Percentiles rank a stretch among this genome's conserved stretches.
Evolutionary conservation across 2,113 vertebrate genomes (phyloP).

Genomic region (Mesembrinibis cayennensis): DNA sequence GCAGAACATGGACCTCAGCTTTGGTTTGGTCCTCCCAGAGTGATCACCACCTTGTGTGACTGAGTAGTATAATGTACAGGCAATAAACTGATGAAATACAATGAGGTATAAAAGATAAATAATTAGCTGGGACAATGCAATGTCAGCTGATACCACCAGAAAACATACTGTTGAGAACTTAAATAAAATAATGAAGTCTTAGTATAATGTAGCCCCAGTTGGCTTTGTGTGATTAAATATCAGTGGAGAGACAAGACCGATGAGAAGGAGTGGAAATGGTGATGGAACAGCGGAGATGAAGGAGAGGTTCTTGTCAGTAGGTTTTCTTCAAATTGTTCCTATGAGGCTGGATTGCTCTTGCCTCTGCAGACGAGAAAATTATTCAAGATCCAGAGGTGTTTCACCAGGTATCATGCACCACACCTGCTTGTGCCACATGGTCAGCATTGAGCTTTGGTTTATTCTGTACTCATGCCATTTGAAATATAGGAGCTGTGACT

Average conservation of each 20-base stretch:
- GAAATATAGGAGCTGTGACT: neutral
- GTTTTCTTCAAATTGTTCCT: neutral
- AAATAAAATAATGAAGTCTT: neutral
- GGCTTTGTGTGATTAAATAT: neutral
- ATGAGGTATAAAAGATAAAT: neutral
- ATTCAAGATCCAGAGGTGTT: neutral
- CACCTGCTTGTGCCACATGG: neutral
- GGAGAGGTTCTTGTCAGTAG: neutral
- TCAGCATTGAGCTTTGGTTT: neutral
- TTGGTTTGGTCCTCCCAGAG: neutral
- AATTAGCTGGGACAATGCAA: neutral
- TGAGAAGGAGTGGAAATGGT: neutral
- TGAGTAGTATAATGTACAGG: neutral
- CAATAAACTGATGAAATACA: neutral
- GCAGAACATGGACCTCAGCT: neutral
- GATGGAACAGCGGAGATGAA: neutral
- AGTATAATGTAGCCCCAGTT: neutral
- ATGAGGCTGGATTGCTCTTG: neutral
- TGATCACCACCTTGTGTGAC: neutral
- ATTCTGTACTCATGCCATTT: neutral
- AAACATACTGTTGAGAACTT: neutral
- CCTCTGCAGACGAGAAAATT: neutral
- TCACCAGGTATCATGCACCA: rapidly evolving
- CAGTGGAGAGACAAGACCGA: neutral
- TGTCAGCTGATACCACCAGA: neutral